Conservation (phyloP, 2,113 vertebrate genomes). For the Eptesicus fuscus region DNA sequence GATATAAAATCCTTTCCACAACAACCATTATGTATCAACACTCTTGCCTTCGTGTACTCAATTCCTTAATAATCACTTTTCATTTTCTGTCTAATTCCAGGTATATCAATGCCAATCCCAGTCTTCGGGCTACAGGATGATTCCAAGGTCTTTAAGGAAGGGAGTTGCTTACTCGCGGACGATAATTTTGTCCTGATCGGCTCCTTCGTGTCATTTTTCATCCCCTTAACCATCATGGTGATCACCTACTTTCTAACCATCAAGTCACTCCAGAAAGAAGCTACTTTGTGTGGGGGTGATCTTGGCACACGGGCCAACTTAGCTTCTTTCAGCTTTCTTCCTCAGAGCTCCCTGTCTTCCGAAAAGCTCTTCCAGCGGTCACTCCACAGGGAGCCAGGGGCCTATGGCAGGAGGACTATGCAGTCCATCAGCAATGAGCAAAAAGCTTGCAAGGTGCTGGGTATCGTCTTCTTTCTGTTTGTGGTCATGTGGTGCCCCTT, state of each 20-base stretch:
- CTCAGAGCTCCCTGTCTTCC: constrained; percentile 91
- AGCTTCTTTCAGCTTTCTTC: constrained; percentile 90
- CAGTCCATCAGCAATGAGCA: constrained; percentile 98
- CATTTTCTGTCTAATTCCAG: constrained; percentile 74
- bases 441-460: constrained; percentile 97
- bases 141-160: constrained; percentile 92
- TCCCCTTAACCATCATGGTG: constrained; percentile 96
- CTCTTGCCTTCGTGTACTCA: neutral
- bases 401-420: constrained; percentile 89
- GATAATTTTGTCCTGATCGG: constrained; percentile 93
- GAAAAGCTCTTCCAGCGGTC: constrained; percentile 92
- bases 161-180: constrained; percentile 91
- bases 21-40: neutral
- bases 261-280: constrained; percentile 92
- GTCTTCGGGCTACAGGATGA: constrained; percentile 93
- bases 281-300: constrained; percentile 89
- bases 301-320: constrained; percentile 89
- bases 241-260: constrained; percentile 97
- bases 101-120: constrained; percentile 95
- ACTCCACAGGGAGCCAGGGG: constrained; percentile 82
- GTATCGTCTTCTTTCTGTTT: constrained; percentile 97
- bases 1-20: neutral
- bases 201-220: constrained; percentile 96
- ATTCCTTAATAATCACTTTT: constrained; percentile 16
- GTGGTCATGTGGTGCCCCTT: constrained; percentile 99